Evolutionary conservation across 1,140 invertebrate species (phyloP).

Genomic region (Orussus abietinus): DNA sequence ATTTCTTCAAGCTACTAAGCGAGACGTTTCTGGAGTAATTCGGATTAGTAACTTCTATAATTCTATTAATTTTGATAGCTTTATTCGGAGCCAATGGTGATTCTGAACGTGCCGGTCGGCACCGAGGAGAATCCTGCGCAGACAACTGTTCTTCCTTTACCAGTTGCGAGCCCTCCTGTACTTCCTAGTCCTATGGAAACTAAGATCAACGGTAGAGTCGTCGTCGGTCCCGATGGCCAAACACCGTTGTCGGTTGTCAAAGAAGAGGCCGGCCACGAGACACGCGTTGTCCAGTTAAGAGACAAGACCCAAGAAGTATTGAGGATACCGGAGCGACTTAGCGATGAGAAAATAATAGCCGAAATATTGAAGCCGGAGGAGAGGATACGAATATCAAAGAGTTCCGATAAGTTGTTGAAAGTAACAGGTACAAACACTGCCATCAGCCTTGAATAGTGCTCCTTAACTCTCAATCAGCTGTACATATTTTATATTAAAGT

Average conservation of each 20-base stretch:
- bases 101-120: conserved; percentile 31
- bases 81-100: conserved; percentile 35
- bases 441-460: conserved; percentile 50
- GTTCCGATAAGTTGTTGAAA: conserved; percentile 47
- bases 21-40: too few relatives aligned
- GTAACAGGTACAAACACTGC: conserved; percentile 46
- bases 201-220: conserved; percentile 37
- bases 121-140: conserved; percentile 28
- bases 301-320: conserved; percentile 15
- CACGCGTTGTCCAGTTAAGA: too few relatives aligned
- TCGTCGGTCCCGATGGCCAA: conserved; percentile 22
- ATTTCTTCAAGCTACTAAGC: too few relatives aligned
- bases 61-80: conserved; percentile 24
- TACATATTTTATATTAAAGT: conserved; percentile 50
- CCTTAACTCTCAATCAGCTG: conserved; percentile 33
- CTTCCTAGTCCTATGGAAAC: conserved; percentile 20
- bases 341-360: conserved; percentile 45
- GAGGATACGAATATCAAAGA: conserved; percentile 37
- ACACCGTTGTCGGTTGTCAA: conserved; percentile 24
- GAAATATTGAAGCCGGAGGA: conserved; percentile 44
- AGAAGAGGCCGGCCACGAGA: conserved; percentile 12
- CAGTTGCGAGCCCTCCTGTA: conserved; percentile 8
- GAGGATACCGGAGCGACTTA: conserved; percentile 25
- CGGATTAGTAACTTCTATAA: not conserved
- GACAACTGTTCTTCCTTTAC: conserved; percentile 19